Conservation (phyloP, 2,888 invertebrate genomes). For the Drosophila hamatofila region DNA sequence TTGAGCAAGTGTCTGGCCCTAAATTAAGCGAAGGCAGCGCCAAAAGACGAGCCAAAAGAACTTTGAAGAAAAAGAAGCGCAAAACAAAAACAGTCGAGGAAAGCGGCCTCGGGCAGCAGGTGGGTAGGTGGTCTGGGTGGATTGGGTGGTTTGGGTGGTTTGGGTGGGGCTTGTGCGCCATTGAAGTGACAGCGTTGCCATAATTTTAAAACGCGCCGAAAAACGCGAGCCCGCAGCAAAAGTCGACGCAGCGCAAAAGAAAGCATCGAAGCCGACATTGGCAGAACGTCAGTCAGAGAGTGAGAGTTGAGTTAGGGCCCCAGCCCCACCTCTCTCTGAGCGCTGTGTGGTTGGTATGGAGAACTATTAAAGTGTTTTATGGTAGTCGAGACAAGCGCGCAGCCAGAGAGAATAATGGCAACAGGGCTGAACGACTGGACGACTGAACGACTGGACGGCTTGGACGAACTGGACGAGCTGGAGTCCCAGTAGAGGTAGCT, state of each 20-base stretch:
- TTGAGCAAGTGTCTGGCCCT: conserved; percentile 68
- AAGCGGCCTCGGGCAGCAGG: conserved; percentile 24
- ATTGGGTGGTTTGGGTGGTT: conserved; percentile 4
- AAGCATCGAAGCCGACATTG: conserved; percentile 60
- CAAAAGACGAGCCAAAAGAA: conserved; percentile 14
- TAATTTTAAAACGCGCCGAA: conserved; percentile 73
- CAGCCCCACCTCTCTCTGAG: conserved; percentile 1
- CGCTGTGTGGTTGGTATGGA: conserved; percentile 53
- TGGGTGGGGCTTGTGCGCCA: conserved; percentile 40
- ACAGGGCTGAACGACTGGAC: conserved; percentile 69
- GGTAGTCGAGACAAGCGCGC: conserved; percentile 83
- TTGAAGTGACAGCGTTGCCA: conserved; percentile 73
- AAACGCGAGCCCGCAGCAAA: conserved; percentile 53
- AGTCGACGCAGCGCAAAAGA: conserved; percentile 42
- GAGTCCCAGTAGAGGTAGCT: conserved; percentile 20
- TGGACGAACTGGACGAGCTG: conserved; percentile 71
- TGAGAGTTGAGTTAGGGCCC: conserved; percentile 6
- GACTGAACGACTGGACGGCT: conserved; percentile 25
- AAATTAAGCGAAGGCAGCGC: conserved; percentile 68
- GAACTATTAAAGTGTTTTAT: conserved; percentile 85
- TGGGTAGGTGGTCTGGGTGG: neutral
- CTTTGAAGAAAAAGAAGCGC: conserved; percentile 5
- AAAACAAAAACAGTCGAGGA: conserved; percentile 49
- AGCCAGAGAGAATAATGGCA: conserved; percentile 83
- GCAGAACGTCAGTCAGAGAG: conserved; percentile 53